Evolutionary conservation across 2,113 vertebrate species (phyloP), one percentile per base, ranked within the genome.

Genomic region (Scalopus aquaticus): DNA sequence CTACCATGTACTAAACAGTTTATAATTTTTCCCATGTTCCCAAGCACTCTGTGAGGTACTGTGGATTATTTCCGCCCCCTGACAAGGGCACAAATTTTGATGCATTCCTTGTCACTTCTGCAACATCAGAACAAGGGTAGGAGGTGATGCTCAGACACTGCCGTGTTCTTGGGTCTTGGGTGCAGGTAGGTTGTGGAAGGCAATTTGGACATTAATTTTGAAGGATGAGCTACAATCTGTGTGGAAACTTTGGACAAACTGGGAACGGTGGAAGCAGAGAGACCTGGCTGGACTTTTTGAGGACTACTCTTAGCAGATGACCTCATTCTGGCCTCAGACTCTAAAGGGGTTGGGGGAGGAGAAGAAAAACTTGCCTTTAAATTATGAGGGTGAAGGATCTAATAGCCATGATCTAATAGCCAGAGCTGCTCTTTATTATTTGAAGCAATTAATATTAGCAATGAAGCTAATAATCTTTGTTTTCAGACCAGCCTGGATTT

Each of bases 401-500:
- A 58, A 60, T 88, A 62, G 44, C 22, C 20, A 49, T 44, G 44
- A n/a, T n/a, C 5, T 4, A 80, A 64, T 16, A 37, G 2, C 26
- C 46, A 89, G 26, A 70, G 62, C 37, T 4, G 12, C 11, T 56
- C 26, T 79, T 88, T 92, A 6, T 65, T 86, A 28, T 13, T 32
- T 54, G 73, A 87, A 74, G 54, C 35, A 67, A 74, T 49, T 83
- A 46, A n/a, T n/a, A n/a, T n/a, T n/a, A 74, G 54, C 35, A 67
- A 74, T 49, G 79, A 46, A 62, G 32, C 5, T 2, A 70, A 69
- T 51, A n/a, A n/a, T 24, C 16, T 78, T 90, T 94, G 20, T 87
- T 37, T 87, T 90, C 56, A 62, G 76, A 6, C 5, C 9, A 9
- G 51, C 54, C 60, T 78, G 58, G 30, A 73, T 94, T 93, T 94